These are phyloP conservation scores for Haliclona indistincta DNA, from an alignment of 37 sponge, comb jelly and placozoan genomes.

Conservation along the genomic window DNA sequence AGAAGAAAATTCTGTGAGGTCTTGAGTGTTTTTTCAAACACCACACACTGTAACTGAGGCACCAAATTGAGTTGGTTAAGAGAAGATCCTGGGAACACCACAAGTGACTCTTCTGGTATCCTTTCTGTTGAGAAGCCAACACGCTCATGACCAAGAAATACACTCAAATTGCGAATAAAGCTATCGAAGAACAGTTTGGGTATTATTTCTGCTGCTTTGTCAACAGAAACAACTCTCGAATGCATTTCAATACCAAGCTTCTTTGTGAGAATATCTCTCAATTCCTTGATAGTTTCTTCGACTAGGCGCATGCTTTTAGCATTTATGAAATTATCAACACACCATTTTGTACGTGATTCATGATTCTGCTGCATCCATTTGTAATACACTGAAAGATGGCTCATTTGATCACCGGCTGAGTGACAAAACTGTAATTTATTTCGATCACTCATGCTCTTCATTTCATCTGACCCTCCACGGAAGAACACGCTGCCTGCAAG, in stretches of 20 bases:
- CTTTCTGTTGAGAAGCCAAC: slow-evolving; percentile 53
- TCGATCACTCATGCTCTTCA: slow-evolving; percentile 52
- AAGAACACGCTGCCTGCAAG: slow-evolving; percentile 58
- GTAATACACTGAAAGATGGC: slow-evolving; percentile 33
- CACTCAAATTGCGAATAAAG: slow-evolving; percentile 38
- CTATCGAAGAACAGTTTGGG: slow-evolving; percentile 52
- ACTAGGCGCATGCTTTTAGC: slow-evolving; percentile 66
- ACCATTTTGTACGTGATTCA: slow-evolving; percentile 57
- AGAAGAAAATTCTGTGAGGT: slow-evolving; percentile 68
- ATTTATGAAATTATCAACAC: slow-evolving; percentile 67
- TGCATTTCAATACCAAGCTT: slow-evolving; percentile 5
- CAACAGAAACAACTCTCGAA: neutral
- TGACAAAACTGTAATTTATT: slow-evolving; percentile 59
- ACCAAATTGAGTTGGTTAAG: slow-evolving; percentile 23
- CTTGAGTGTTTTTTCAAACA: slow-evolving; percentile 68
- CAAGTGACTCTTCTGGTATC: slow-evolving; percentile 15
- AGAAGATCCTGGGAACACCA: slow-evolving; percentile 54
- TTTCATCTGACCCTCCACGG: slow-evolving; percentile 56
- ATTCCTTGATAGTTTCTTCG: slow-evolving; percentile 50
- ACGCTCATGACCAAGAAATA: slow-evolving; percentile 54
- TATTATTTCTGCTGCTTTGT: slow-evolving; percentile 28
- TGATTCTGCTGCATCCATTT: slow-evolving; percentile 35
- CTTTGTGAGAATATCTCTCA: slow-evolving; percentile 10
- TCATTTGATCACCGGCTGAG: slow-evolving; percentile 54
- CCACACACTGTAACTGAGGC: slow-evolving; percentile 47